Conservation (phyloP, 2,888 invertebrate species). For the Leucophenga montana region DNA sequence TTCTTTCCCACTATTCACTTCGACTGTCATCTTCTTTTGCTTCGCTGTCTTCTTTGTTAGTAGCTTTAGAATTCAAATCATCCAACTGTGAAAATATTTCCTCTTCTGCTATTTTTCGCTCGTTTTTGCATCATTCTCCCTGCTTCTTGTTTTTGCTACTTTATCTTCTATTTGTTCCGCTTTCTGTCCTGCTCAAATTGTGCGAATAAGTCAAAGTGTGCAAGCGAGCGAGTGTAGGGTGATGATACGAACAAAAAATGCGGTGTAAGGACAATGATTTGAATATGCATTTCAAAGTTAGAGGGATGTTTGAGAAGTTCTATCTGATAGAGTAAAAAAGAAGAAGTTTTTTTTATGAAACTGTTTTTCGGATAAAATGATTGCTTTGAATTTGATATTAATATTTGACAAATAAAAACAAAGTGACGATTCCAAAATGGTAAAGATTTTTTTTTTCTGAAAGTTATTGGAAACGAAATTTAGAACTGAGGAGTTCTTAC, state of each 20-base stretch:
- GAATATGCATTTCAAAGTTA: background rate
- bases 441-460: too few species aligned
- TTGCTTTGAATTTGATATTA: too few species aligned
- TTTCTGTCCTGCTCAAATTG: background rate
- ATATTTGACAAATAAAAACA: too few species aligned
- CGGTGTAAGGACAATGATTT: too few species aligned
- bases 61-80: constrained; percentile 67
- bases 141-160: too few species aligned
- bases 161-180: too few species aligned
- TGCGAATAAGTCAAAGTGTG: background rate
- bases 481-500: too few species aligned
- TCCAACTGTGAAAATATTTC: constrained; percentile 67
- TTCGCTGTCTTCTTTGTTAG: constrained; percentile 45
- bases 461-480: too few species aligned
- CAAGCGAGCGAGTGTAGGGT: background rate
- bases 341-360: too few species aligned
- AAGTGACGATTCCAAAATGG: too few species aligned
- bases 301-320: background rate
- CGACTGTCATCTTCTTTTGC: background rate
- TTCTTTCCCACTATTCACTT: background rate
- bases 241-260: background rate
- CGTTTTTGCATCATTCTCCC: constrained; percentile 48
- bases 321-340: too few species aligned
- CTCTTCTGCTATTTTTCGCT: constrained; percentile 65
- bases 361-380: too few species aligned